Conservation (phyloP, 2,113 vertebrate genomes). For the Scomber scombrus region DNA sequence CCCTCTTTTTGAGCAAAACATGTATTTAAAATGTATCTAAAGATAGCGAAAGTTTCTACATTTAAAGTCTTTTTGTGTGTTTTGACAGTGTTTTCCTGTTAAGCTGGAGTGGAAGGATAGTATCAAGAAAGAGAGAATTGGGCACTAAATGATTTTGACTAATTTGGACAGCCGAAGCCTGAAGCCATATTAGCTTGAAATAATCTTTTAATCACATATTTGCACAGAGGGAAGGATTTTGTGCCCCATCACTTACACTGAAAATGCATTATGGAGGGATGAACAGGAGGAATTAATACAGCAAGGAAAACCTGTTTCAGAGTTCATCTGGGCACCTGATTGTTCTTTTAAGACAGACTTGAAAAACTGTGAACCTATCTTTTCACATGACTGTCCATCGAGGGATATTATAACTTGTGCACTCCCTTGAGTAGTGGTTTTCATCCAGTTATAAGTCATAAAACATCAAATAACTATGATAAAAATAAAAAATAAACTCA, state of each 20-base stretch:
- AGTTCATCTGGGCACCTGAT: background rate
- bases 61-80: too few relatives aligned
- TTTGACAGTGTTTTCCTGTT: background rate
- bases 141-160: background rate
- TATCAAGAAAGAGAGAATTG: background rate
- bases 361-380: background rate
- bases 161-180: background rate
- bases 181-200: too few relatives aligned
- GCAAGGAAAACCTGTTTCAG: background rate
- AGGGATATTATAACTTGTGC: constrained; percentile 24
- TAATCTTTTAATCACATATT: background rate
- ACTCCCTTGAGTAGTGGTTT: constrained; percentile 67
- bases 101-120: background rate
- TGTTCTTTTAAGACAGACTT: background rate
- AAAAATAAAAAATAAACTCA: constrained; percentile 45
- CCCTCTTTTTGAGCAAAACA: too few relatives aligned
- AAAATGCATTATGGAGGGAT: too few relatives aligned
- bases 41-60: too few relatives aligned
- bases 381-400: constrained; percentile 5
- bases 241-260: too few relatives aligned
- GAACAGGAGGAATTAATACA: background rate
- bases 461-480: constrained; percentile 33
- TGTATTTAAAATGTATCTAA: too few relatives aligned
- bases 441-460: constrained; percentile 63
- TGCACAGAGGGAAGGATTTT: too few relatives aligned